Conservation (phyloP, 2,113 vertebrate species). For the Poeciliopsis prolifica region DNA sequence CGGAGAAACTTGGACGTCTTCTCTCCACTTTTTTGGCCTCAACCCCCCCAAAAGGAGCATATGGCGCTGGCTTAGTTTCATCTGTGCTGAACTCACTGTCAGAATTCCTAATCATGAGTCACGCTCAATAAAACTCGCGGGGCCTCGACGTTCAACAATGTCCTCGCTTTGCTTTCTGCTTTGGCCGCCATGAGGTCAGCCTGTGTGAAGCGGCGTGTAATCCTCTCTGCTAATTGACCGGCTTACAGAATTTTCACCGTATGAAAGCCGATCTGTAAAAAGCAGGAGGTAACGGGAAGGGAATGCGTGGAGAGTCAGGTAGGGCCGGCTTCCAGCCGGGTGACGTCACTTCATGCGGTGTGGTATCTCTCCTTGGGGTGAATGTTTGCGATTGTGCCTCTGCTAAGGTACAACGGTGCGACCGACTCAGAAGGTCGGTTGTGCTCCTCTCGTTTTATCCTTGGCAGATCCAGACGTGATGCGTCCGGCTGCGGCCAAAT, state of each 20-base stretch:
- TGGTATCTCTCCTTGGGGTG: constrained; percentile 52
- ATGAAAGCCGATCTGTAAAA: constrained; percentile 81
- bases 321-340: constrained; percentile 72
- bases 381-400: constrained; percentile 38
- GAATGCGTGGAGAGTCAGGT: constrained; percentile 68
- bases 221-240: constrained; percentile 75
- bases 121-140: constrained; percentile 30
- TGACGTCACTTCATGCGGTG: constrained; percentile 69
- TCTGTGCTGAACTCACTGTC: constrained; percentile 55
- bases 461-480: constrained; percentile 23
- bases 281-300: constrained; percentile 34
- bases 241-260: constrained; percentile 74
- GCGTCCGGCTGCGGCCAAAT: constrained; percentile 23
- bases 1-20: constrained; percentile 6
- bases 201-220: constrained; percentile 53
- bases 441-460: constrained; percentile 47
- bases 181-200: constrained; percentile 41
- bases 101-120: constrained; percentile 59
- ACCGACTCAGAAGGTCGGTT: constrained; percentile 12
- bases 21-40: constrained; percentile 11
- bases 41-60: constrained; percentile 5
- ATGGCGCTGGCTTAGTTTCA: constrained; percentile 24
- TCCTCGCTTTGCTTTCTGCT: constrained; percentile 37
- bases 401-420: constrained; percentile 32
- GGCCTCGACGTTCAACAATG: constrained; percentile 30